phyloP scores from a whole-genome alignment of 2,797 vertebrate species.

The Apogon hyalosoma region DNA sequence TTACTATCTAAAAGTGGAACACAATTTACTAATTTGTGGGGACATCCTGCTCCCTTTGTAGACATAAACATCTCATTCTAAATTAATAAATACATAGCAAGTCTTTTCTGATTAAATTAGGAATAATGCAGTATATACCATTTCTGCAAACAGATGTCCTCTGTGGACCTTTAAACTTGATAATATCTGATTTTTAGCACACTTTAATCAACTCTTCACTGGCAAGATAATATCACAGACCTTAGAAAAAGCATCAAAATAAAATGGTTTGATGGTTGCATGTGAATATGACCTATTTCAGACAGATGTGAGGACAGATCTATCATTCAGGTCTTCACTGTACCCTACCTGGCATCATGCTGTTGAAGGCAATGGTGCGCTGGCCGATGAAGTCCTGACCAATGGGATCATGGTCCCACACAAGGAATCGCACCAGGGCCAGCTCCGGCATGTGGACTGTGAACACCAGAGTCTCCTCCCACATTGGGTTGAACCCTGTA shows the following conservation, averaged over 20 bases:
- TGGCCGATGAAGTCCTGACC: conserved; percentile 98
- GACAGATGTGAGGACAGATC: background rate
- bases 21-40: no score
- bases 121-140: no score
- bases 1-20: no score
- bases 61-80: no score
- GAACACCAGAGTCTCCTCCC: conserved; percentile 98
- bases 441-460: conserved; percentile 94
- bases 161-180: no score
- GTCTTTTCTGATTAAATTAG: no score
- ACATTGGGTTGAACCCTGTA: conserved; percentile 97
- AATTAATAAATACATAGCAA: no score
- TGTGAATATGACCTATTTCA: background rate
- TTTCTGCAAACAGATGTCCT: no score
- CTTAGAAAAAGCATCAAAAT: background rate
- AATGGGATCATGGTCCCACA: conserved; percentile 99
- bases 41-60: no score
- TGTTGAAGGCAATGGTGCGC: conserved; percentile 94
- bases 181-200: no score
- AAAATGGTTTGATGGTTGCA: background rate
- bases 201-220: no score
- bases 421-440: conserved; percentile 92
- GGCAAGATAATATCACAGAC: no score
- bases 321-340: conserved; percentile 3
- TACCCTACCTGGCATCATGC: conserved; percentile 94